Evolutionary conservation across 2,797 vertebrate genomes (phyloP).

Genomic region (Sebastes elongatus): DNA sequence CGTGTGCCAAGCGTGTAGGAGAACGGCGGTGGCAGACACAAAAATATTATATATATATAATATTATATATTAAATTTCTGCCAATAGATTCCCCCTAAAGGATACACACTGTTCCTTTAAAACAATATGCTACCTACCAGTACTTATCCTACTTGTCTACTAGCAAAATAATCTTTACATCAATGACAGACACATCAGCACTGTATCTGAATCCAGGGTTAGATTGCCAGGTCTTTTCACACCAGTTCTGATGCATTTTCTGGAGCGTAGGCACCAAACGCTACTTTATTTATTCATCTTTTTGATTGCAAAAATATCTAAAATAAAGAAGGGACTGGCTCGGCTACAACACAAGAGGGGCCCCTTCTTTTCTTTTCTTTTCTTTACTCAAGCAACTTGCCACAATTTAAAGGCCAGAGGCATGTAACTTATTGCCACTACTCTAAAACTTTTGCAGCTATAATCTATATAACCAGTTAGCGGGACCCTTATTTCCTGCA

Average conservation of each 20-base stretch:
- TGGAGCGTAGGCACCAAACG: not conserved
- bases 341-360: not conserved
- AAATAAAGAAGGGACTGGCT: not conserved
- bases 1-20: no score
- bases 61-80: no score
- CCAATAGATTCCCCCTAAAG: no score
- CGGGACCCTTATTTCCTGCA: slow-evolving; percentile 51
- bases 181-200: not conserved
- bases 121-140: not conserved
- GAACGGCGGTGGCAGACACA: no score
- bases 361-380: not conserved
- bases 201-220: not conserved
- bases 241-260: slow-evolving; percentile 1
- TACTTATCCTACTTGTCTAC: not conserved
- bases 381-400: slow-evolving; percentile 2
- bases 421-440: slow-evolving; percentile 8
- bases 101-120: not conserved
- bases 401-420: slow-evolving; percentile 14
- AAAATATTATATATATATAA: no score
- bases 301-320: not conserved
- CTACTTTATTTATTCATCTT: not conserved
- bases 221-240: slow-evolving; percentile 6
- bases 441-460: slow-evolving; percentile 33
- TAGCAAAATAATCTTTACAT: not conserved
- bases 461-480: slow-evolving; percentile 55